Percentiles rank a stretch among this genome's conserved stretches.
Conservation (phyloP, 2,888 invertebrate genomes). For the Drosophila algonquin region DNA sequence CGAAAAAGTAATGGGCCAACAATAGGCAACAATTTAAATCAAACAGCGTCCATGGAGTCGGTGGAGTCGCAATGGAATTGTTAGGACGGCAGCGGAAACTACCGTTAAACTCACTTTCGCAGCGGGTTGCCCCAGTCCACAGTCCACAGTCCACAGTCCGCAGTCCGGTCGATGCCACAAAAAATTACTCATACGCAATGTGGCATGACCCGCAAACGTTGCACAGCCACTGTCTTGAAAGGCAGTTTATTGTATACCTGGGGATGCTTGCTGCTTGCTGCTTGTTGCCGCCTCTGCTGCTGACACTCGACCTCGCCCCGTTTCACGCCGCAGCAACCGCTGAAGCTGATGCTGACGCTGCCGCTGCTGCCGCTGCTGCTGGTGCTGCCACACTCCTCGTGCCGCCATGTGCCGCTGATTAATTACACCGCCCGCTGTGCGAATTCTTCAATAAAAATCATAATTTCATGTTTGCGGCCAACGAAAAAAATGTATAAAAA, state of each 20-base stretch:
- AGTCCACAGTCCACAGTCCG: not conserved
- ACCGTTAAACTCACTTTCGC: slow-evolving; percentile 81
- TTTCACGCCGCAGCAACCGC: slow-evolving; percentile 53
- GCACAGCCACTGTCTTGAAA: slow-evolving; percentile 47
- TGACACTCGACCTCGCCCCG: slow-evolving; percentile 70
- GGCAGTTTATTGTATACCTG: slow-evolving; percentile 23
- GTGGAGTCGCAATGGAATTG: slow-evolving; percentile 61
- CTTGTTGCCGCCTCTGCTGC: slow-evolving; percentile 61
- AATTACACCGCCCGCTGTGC: slow-evolving; percentile 82
- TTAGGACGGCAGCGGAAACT: slow-evolving; percentile 71
- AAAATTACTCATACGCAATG: slow-evolving; percentile 72
- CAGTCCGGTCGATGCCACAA: not conserved
- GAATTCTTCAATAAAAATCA: slow-evolving; percentile 81
- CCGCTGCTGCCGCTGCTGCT: slow-evolving; percentile 32
- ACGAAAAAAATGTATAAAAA: slow-evolving; percentile 33
- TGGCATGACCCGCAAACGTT: slow-evolving; percentile 58
- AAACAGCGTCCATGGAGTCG: slow-evolving; percentile 63
- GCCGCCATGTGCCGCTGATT: slow-evolving; percentile 73
- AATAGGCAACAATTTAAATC: slow-evolving; percentile 73
- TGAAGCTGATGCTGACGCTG: not conserved
- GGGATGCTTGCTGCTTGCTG: slow-evolving; percentile 2
- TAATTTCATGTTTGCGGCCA: slow-evolving; percentile 72
- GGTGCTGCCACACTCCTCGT: slow-evolving; percentile 9
- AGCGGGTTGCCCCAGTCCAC: slow-evolving; percentile 47
- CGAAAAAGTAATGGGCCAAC: slow-evolving; percentile 28